phyloP scores from a whole-genome alignment of 53 echinoderm and acorn worm genomes.

The Holothuria leucospilota region DNA sequence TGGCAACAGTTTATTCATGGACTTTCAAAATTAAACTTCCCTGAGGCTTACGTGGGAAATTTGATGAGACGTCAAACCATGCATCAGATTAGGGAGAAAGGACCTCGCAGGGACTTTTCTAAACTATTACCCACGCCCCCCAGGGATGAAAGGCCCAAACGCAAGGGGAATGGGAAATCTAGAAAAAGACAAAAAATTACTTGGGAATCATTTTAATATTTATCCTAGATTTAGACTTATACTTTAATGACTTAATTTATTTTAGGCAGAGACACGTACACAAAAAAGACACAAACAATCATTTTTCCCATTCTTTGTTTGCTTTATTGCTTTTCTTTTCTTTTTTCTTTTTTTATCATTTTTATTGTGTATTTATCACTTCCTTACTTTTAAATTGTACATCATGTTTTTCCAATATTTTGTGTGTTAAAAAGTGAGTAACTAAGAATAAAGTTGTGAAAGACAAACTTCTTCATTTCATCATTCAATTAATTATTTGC shows the following conservation, averaged over 20 bases:
- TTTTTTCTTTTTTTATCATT: no score
- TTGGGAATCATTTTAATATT: constrained; percentile 7
- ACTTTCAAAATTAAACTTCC: constrained; percentile 3
- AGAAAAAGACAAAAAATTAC: background rate
- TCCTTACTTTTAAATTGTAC: no score
- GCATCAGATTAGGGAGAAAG: constrained; percentile 17
- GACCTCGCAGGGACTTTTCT: background rate
- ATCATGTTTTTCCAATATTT: no score
- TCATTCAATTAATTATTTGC: no score
- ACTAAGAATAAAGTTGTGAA: constrained; percentile 35
- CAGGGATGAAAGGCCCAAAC: background rate
- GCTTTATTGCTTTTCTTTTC: no score
- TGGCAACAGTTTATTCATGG: constrained; percentile 8
- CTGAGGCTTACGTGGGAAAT: background rate
- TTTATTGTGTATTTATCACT: no score
- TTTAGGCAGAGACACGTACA: background rate
- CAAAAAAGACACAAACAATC: no score
- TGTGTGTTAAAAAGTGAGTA: background rate
- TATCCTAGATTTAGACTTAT: background rate
- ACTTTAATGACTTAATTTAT: no score
- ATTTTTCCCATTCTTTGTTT: no score
- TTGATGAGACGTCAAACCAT: background rate
- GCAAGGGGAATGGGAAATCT: background rate
- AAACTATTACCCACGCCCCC: background rate
- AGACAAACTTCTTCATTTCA: no score